These are phyloP conservation scores for Marmota flaviventris DNA, from an alignment of 2,113 vertebrate genomes.

Conservation along the genomic window DNA sequence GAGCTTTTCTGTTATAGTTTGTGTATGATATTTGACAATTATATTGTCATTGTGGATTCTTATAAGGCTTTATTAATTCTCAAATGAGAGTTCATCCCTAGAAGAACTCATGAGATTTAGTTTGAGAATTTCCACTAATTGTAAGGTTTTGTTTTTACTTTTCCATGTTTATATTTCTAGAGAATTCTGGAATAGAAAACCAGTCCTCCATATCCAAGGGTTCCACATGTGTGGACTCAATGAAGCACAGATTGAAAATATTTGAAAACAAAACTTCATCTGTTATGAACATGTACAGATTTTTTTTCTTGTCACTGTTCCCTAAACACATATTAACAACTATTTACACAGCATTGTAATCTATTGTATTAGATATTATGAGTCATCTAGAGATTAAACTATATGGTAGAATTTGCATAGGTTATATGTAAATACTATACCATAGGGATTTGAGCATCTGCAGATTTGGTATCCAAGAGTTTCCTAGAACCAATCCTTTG, in stretches of 20 bases:
- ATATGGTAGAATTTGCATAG: not conserved
- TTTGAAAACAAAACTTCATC: not conserved
- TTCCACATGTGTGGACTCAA: not conserved
- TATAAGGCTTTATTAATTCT: not conserved
- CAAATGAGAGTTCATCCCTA: not conserved
- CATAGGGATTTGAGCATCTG: not conserved
- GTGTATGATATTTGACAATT: not conserved
- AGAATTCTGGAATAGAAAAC: not conserved
- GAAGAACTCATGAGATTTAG: not conserved
- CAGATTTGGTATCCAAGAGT: too few relatives aligned
- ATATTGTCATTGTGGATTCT: not conserved
- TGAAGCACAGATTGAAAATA: not conserved
- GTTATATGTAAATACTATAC: not conserved
- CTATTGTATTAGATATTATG: too few relatives aligned
- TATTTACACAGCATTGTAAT: not conserved
- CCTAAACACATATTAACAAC: not conserved
- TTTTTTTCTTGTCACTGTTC: not conserved
- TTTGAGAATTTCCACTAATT: not conserved
- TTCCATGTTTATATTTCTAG: not conserved
- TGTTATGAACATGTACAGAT: not conserved
- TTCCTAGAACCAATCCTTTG: not conserved
- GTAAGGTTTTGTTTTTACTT: not conserved
- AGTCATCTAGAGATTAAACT: not conserved
- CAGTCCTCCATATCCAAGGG: rapidly evolving
- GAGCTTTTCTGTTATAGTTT: not conserved